Conservation (phyloP, 1,140 invertebrate genomes). For the Cyclina sinensis region DNA sequence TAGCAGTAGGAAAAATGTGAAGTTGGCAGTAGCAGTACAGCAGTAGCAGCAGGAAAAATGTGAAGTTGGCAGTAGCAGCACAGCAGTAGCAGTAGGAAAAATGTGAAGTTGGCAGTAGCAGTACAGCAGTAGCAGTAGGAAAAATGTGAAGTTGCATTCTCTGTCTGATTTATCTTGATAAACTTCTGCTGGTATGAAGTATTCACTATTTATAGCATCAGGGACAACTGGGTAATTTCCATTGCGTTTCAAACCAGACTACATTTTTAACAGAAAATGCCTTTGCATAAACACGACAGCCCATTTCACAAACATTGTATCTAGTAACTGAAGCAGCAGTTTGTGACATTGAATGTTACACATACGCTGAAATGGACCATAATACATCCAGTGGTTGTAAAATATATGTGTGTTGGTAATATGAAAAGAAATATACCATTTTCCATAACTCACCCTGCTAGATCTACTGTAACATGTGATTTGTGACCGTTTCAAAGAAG, state of each 20-base stretch:
- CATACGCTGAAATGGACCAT: conserved; percentile 63
- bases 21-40: too few relatives aligned
- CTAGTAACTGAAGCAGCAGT: conserved; percentile 1
- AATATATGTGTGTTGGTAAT: conserved; percentile 59
- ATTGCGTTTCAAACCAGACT: conserved; percentile 23
- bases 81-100: too few relatives aligned
- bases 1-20: too few relatives aligned
- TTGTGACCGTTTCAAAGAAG: conserved; percentile 44
- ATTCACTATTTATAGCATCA: background rate
- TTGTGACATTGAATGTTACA: conserved; percentile 62
- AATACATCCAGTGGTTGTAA: conserved; percentile 63
- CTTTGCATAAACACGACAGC: conserved; percentile 49
- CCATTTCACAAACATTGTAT: conserved; percentile 55
- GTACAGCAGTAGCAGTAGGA: too few relatives aligned
- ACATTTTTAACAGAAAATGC: conserved; percentile 46
- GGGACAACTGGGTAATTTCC: conserved; percentile 15
- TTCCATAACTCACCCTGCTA: conserved; percentile 41
- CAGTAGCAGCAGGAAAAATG: too few relatives aligned
- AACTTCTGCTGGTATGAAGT: background rate
- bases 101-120: too few relatives aligned
- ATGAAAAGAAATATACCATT: conserved; percentile 49
- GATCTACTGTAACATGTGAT: conserved; percentile 17
- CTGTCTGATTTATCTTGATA: too few relatives aligned
- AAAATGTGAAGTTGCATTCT: too few relatives aligned
- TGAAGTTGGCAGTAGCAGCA: too few relatives aligned